Percentiles rank a stretch among this genome's conserved stretches.
Evolutionary conservation across 1,140 invertebrate genomes (phyloP).

Genomic region (Protaetia brevitarsis): DNA sequence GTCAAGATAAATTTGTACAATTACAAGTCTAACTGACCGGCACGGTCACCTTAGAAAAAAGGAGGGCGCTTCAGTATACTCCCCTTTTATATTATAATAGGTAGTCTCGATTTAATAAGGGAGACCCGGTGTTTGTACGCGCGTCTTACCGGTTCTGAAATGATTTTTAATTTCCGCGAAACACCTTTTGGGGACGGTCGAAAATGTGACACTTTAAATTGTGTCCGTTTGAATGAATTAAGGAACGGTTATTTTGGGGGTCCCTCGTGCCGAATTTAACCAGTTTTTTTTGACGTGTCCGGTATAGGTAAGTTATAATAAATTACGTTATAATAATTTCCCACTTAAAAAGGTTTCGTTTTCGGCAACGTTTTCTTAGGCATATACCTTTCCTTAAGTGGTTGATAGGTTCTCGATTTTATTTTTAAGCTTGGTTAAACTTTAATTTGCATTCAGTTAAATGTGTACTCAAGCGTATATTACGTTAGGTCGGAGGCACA

Average conservation of each 20-base stretch:
- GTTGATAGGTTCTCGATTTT: too few relatives aligned
- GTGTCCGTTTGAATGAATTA: constrained; percentile 4
- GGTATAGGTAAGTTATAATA: not conserved
- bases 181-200: not conserved
- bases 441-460: too few relatives aligned
- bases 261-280: not conserved
- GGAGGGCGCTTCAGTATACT: too few relatives aligned
- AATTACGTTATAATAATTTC: constrained; percentile 8
- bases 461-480: too few relatives aligned
- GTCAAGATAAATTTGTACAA: constrained; percentile 34
- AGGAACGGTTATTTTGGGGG: not conserved
- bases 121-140: not conserved
- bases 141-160: not conserved
- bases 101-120: not conserved
- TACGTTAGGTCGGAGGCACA: too few relatives aligned
- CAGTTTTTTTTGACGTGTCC: not conserved
- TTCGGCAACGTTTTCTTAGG: too few relatives aligned
- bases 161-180: not conserved
- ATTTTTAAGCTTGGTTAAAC: too few relatives aligned
- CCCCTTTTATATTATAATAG: not conserved
- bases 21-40: constrained; percentile 15
- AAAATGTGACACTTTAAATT: not conserved
- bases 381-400: too few relatives aligned
- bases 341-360: not conserved
- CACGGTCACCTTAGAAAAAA: not conserved